Evolutionary conservation across 2,797 vertebrate species (phyloP).

Genomic region (Pachyuromys duprasi): DNA sequence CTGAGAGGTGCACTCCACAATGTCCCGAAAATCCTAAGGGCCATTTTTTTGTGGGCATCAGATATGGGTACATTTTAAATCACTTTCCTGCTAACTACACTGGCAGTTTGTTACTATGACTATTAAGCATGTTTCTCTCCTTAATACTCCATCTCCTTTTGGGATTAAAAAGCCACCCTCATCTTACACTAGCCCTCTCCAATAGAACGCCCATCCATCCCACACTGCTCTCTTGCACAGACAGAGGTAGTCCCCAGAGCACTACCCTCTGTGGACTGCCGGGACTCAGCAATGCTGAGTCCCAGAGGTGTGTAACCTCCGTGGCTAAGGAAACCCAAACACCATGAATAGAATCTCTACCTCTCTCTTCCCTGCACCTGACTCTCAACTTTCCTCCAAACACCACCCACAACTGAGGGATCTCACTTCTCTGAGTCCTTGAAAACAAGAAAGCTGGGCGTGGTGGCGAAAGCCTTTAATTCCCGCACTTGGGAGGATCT

Average conservation of each 20-base stretch:
- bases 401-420: neutral
- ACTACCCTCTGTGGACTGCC: neutral
- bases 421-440: neutral
- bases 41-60: neutral
- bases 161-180: neutral
- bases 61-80: neutral
- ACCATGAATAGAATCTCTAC: neutral
- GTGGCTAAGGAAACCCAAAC: neutral
- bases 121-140: slow-evolving; percentile 4
- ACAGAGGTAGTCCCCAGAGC: fast-evolving
- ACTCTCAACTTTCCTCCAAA: neutral
- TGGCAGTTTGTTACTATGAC: neutral
- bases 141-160: slow-evolving; percentile 11
- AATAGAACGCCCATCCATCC: neutral
- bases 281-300: neutral
- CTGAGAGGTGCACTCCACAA: neutral
- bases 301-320: neutral
- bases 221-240: neutral
- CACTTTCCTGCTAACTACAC: neutral
- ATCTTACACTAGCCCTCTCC: slow-evolving; percentile 3
- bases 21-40: neutral
- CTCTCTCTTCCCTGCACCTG: neutral
- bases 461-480: neutral
- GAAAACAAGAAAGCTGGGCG: neutral
- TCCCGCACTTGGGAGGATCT: neutral